Evolutionary conservation across 2,113 vertebrate species (phyloP).

Genomic region (Antennarius striatus): DNA sequence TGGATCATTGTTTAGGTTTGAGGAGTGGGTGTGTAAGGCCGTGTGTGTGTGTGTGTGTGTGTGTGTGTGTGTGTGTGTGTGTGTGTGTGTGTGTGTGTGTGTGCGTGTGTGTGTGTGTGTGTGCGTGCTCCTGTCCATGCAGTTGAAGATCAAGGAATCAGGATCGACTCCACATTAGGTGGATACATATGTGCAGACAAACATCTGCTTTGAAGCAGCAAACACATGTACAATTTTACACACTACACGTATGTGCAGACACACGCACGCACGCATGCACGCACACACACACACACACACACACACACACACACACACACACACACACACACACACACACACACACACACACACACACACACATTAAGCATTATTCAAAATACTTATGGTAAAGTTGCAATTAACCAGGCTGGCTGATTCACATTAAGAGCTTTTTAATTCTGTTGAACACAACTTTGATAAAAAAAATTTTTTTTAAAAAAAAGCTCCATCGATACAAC

Average conservation of each 20-base stretch:
- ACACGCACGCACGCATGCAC: background rate
- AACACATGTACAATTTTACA: constrained; percentile 19
- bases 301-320: background rate
- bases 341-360: too few species aligned
- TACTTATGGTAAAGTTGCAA: too few species aligned
- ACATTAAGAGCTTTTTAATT: too few species aligned
- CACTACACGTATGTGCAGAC: background rate
- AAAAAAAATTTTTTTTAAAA: too few species aligned
- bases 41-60: constrained; percentile 26
- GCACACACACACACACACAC: background rate
- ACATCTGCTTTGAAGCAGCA: constrained; percentile 44
- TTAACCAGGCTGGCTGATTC: too few species aligned
- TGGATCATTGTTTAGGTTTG: constrained; percentile 78
- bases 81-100: constrained; percentile 17
- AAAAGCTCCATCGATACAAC: too few species aligned
- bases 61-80: background rate
- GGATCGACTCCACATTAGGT: constrained; percentile 12
- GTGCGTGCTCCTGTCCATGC: constrained; percentile 28
- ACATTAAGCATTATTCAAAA: too few species aligned
- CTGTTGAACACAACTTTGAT: too few species aligned
- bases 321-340: too few species aligned
- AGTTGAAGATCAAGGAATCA: constrained; percentile 43
- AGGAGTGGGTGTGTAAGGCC: constrained; percentile 51
- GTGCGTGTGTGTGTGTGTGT: background rate
- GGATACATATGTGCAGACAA: constrained; percentile 42